Percentiles rank a stretch among this genome's conserved stretches.
Evolutionary conservation across 2,888 invertebrate species (phyloP).

Genomic region (Adela reaumurella): DNA sequence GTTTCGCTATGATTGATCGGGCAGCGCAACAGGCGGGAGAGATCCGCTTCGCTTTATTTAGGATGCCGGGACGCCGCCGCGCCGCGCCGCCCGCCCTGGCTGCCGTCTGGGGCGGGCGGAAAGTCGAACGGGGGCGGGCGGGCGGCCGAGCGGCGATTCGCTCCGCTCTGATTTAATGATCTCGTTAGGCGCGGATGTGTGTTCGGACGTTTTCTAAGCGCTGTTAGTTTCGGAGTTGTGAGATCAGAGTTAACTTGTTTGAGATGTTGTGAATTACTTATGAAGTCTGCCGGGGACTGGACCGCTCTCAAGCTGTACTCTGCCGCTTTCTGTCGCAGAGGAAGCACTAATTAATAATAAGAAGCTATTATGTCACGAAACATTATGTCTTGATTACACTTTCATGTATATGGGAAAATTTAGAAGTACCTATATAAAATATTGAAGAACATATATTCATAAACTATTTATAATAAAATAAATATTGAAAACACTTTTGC

Average conservation of each 20-base stretch:
- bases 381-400: too few relatives aligned
- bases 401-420: too few relatives aligned
- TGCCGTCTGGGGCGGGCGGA: background rate
- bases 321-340: background rate
- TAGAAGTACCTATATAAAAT: too few relatives aligned
- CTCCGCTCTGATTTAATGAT: constrained; percentile 7
- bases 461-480: too few relatives aligned
- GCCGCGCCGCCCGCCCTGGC: background rate
- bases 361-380: too few relatives aligned
- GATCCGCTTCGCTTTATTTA: background rate
- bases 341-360: too few relatives aligned
- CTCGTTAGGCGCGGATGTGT: constrained; percentile 6
- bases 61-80: background rate
- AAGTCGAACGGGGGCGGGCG: background rate
- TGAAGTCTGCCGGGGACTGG: background rate
- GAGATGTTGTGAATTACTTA: constrained; percentile 4
- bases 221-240: constrained; percentile 5
- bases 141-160: background rate
- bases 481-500: too few relatives aligned
- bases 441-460: too few relatives aligned
- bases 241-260: constrained; percentile 7
- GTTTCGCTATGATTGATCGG: background rate
- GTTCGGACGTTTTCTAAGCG: constrained; percentile 2
- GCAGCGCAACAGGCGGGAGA: background rate
- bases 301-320: background rate